phyloP scores from a whole-genome alignment of 2,113 vertebrate genomes.

The Vulpes lagopus region DNA sequence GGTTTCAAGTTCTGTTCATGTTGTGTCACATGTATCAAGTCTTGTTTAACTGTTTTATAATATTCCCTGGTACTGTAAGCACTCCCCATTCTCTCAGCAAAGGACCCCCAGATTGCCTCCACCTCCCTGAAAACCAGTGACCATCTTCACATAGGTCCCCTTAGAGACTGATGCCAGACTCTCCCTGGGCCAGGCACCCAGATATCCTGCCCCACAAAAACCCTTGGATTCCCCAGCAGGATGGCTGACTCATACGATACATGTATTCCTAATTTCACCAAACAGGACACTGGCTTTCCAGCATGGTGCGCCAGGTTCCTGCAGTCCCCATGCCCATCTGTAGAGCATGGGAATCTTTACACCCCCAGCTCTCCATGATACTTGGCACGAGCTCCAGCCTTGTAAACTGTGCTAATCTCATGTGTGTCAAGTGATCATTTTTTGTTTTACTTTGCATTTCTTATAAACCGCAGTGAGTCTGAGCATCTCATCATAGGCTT shows the following conservation, averaged over 20 bases:
- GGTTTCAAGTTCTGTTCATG: not conserved
- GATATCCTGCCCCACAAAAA: not conserved
- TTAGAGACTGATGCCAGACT: not conserved
- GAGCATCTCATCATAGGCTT: not conserved
- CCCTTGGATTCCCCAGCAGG: not conserved
- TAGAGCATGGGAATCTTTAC: not conserved
- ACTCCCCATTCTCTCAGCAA: not conserved
- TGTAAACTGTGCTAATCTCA: not conserved
- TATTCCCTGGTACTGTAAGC: not conserved
- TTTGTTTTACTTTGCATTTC: slow-evolving; percentile 1
- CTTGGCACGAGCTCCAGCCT: not conserved
- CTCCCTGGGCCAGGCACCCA: not conserved
- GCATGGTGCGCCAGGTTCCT: fast-evolving
- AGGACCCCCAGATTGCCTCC: not conserved
- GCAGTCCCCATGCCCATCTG: not conserved
- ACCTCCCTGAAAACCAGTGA: not conserved
- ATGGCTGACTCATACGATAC: not conserved
- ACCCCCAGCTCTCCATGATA: not conserved
- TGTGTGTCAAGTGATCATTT: not conserved
- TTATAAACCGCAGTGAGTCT: not conserved
- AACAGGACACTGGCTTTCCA: not conserved
- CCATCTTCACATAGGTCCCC: not conserved
- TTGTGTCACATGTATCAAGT: not conserved
- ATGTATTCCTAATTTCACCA: not conserved
- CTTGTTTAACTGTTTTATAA: not conserved